These are phyloP conservation scores for Dasypus novemcinctus DNA, from an alignment of 2,113 vertebrate species.

Conservation along the genomic window DNA sequence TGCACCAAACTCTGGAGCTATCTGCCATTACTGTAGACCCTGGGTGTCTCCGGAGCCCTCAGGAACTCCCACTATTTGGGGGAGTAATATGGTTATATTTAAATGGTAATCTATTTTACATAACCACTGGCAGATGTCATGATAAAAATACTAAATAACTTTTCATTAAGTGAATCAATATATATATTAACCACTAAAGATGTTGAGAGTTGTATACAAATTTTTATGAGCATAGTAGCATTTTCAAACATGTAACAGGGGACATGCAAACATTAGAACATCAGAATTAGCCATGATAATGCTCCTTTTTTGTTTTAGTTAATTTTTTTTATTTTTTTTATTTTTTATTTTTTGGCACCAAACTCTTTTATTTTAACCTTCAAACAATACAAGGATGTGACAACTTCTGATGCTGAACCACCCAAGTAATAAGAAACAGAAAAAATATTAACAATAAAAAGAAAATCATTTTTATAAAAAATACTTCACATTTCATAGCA, in stretches of 20 bases:
- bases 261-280: not conserved
- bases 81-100: not conserved
- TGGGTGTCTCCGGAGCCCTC: too few relatives aligned
- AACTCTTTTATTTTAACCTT: conserved; percentile 81
- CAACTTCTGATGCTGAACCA: conserved; percentile 65
- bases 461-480: too few relatives aligned
- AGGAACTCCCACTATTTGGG: too few relatives aligned
- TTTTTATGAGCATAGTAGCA: not conserved
- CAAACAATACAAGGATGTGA: conserved; percentile 72
- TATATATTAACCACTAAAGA: not conserved
- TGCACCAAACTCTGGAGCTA: too few relatives aligned
- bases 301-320: not conserved
- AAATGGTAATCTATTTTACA: not conserved
- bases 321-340: too few relatives aligned
- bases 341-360: conserved; percentile 43
- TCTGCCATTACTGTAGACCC: too few relatives aligned
- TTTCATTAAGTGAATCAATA: conserved; percentile 21
- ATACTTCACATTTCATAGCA: too few relatives aligned
- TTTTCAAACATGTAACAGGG: not conserved
- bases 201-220: not conserved
- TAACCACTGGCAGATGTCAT: not conserved
- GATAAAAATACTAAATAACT: conserved; percentile 2
- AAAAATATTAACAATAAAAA: too few relatives aligned
- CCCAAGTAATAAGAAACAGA: conserved; percentile 47
- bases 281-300: not conserved